Conservation (phyloP, 2,113 vertebrate genomes). For the Uria aalge region DNA sequence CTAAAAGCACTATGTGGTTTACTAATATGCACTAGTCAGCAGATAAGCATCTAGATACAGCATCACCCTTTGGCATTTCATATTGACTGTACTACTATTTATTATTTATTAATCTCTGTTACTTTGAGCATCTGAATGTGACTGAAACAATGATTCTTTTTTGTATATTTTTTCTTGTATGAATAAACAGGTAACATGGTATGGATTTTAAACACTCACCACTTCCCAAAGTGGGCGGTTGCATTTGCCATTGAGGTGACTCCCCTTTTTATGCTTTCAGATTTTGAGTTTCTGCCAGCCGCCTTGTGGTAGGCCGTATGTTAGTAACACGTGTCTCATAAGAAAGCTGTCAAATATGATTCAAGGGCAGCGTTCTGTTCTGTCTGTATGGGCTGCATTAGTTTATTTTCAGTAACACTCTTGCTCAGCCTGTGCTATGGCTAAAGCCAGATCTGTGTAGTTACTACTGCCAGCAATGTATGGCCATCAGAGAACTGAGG, state of each 20-base stretch:
- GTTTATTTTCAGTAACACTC: background rate
- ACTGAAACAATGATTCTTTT: background rate
- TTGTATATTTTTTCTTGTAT: accelerated
- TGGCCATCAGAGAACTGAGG: background rate
- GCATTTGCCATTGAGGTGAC: background rate
- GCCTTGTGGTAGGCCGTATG: background rate
- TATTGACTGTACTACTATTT: background rate
- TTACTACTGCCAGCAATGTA: background rate
- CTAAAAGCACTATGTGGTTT: slow-evolving; percentile 22
- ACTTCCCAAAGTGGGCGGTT: background rate
- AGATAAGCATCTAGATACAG: background rate
- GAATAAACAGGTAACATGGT: background rate
- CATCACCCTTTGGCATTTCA: background rate
- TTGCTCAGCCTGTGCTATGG: background rate
- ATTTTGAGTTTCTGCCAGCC: background rate
- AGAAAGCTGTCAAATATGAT: background rate
- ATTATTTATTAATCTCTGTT: slow-evolving; percentile 24
- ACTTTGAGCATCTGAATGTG: background rate
- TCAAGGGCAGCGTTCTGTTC: background rate
- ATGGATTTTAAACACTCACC: background rate
- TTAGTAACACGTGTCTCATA: background rate
- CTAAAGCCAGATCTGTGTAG: background rate
- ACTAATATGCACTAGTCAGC: background rate
- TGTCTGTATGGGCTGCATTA: background rate
- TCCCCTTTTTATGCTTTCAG: background rate